Conservation (phyloP, 2,113 vertebrate genomes). For the Tupaia chinensis region DNA sequence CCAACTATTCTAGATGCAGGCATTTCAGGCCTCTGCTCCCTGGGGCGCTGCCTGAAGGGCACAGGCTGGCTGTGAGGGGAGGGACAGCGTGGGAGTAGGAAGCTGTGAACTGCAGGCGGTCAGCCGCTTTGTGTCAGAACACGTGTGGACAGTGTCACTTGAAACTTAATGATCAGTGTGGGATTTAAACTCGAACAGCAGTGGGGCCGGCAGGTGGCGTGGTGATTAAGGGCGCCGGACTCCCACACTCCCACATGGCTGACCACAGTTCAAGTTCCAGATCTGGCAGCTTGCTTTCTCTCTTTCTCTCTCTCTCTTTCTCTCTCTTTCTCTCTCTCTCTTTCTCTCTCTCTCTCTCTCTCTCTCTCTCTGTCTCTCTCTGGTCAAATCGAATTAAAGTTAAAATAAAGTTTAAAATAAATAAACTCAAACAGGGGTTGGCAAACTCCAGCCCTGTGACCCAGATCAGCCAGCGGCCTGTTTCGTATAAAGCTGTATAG, state of each 20-base stretch:
- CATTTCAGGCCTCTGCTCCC: fast-evolving
- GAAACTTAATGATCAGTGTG: neutral
- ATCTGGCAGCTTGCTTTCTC: too few species aligned
- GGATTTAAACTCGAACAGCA: neutral
- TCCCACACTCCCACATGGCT: too few species aligned
- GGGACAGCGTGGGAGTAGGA: fast-evolving
- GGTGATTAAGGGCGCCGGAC: too few species aligned
- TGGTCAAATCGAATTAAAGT: too few species aligned
- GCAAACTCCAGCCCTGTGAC: neutral
- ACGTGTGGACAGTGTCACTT: too few species aligned
- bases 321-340: too few species aligned
- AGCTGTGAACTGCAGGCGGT: fast-evolving
- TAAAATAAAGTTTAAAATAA: too few species aligned
- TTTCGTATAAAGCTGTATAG: neutral
- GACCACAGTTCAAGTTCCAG: too few species aligned
- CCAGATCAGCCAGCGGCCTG: neutral
- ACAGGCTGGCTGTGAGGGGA: neutral
- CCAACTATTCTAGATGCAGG: neutral
- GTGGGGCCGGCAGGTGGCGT: too few species aligned
- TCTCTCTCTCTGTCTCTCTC: too few species aligned
- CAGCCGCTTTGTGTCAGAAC: neutral
- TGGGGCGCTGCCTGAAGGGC: fast-evolving
- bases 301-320: too few species aligned
- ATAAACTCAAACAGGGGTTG: neutral
- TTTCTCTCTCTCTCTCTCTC: too few species aligned